Conservation (phyloP, 2,888 invertebrate genomes). For the Neoascia interrupta region DNA sequence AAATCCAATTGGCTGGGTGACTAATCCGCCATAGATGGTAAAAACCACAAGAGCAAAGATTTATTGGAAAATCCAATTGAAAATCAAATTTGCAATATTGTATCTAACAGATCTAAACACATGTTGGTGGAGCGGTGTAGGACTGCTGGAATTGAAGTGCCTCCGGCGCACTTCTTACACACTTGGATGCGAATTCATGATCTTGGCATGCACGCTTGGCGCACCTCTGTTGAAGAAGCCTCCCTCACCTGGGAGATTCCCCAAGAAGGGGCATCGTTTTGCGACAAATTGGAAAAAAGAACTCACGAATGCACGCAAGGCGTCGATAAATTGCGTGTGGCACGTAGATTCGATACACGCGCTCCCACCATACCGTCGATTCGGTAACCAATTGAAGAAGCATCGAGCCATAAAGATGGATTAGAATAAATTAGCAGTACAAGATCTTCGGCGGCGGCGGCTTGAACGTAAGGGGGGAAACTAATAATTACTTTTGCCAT, state of each 20-base stretch:
- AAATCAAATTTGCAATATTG: constrained; percentile 42
- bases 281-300: constrained; percentile 40
- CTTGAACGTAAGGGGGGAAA: not conserved
- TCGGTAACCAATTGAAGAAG: constrained; percentile 1
- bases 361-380: not conserved
- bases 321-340: constrained; percentile 49
- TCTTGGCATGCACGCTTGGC: constrained; percentile 44
- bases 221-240: constrained; percentile 56
- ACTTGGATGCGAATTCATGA: constrained; percentile 35
- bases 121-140: constrained; percentile 10
- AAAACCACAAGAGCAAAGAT: constrained; percentile 25
- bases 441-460: too few species aligned
- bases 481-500: constrained; percentile 59
- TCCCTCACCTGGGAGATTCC: constrained; percentile 43
- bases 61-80: constrained; percentile 52
- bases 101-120: constrained; percentile 45
- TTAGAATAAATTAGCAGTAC: constrained; percentile 37
- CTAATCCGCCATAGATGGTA: constrained; percentile 55
- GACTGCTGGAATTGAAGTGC: not conserved
- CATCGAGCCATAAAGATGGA: constrained; percentile 29
- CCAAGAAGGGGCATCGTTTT: constrained; percentile 4
- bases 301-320: constrained; percentile 28
- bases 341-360: not conserved
- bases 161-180: not conserved
- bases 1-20: constrained; percentile 48